Evolutionary conservation across 2,888 invertebrate genomes (phyloP).

Genomic region (Metopia argyrocephala): DNA sequence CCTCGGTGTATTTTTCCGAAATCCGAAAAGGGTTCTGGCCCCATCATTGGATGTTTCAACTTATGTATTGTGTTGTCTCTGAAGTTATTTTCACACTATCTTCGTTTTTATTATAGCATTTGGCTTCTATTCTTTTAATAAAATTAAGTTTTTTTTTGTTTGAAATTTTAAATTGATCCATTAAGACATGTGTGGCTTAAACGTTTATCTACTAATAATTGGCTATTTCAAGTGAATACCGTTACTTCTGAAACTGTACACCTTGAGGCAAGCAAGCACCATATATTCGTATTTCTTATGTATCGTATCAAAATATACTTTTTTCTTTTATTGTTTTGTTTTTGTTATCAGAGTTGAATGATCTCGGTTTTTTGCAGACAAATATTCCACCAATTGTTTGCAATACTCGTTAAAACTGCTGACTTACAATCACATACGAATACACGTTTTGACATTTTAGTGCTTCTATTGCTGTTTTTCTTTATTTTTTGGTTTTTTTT

Average conservation of each 20-base stretch:
- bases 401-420: slow-evolving; percentile 32
- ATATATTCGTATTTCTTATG: slow-evolving; percentile 9
- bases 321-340: background rate
- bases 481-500: too few relatives aligned
- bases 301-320: slow-evolving; percentile 13
- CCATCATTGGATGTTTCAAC: too few relatives aligned
- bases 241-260: background rate
- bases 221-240: slow-evolving; percentile 13
- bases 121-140: too few relatives aligned
- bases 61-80: too few relatives aligned
- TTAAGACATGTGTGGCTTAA: too few relatives aligned
- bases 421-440: background rate
- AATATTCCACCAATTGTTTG: slow-evolving; percentile 48
- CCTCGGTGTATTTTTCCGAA: too few relatives aligned
- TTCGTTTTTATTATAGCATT: too few relatives aligned
- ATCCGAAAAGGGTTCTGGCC: too few relatives aligned
- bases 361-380: slow-evolving; percentile 41
- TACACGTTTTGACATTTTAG: background rate
- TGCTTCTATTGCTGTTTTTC: slow-evolving; percentile 14
- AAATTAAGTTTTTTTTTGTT: too few relatives aligned
- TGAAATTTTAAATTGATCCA: too few relatives aligned
- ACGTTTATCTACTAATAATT: background rate
- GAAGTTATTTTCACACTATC: too few relatives aligned
- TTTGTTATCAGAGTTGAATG: slow-evolving; percentile 54
- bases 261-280: background rate